Evolutionary conservation across 2,888 invertebrate genomes (phyloP).

Genomic region (Metopia argyrocephala): DNA sequence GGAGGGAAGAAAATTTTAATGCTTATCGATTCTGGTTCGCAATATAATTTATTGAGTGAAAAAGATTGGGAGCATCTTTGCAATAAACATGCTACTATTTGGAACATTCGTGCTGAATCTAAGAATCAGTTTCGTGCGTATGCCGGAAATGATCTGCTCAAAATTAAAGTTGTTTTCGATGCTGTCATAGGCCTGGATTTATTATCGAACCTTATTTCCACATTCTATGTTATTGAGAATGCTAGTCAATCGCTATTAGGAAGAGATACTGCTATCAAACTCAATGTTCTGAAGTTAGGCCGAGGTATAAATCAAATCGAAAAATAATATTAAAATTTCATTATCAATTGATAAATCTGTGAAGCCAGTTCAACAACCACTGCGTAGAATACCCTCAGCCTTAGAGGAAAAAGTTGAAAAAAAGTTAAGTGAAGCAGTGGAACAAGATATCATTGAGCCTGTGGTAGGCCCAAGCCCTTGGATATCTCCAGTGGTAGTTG

Average conservation of each 20-base stretch:
- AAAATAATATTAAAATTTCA: conserved; percentile 24
- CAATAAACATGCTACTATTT: no score
- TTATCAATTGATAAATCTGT: background rate
- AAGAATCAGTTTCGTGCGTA: conserved; percentile 1
- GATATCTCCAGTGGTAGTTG: conserved; percentile 37
- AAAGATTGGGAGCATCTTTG: no score
- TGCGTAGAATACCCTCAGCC: background rate
- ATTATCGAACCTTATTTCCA: conserved; percentile 44
- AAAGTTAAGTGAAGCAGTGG: conserved; percentile 64
- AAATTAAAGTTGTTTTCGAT: no score
- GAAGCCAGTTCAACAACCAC: no score
- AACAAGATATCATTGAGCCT: conserved; percentile 70
- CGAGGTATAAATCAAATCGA: conserved; percentile 43
- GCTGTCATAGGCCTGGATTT: background rate
- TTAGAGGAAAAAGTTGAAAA: conserved; percentile 29
- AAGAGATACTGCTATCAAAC: conserved; percentile 37
- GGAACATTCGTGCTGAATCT: background rate
- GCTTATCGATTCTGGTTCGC: no score
- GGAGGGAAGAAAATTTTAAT: no score
- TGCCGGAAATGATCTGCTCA: background rate
- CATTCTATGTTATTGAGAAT: conserved; percentile 55
- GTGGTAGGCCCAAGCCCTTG: conserved; percentile 66
- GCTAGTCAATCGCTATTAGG: conserved; percentile 50
- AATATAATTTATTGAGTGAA: no score
- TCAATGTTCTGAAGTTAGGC: conserved; percentile 50